Evolutionary conservation across 2,113 vertebrate species (phyloP), one percentile per base, ranked within the genome.

Genomic region (Pteronura brasiliensis): DNA sequence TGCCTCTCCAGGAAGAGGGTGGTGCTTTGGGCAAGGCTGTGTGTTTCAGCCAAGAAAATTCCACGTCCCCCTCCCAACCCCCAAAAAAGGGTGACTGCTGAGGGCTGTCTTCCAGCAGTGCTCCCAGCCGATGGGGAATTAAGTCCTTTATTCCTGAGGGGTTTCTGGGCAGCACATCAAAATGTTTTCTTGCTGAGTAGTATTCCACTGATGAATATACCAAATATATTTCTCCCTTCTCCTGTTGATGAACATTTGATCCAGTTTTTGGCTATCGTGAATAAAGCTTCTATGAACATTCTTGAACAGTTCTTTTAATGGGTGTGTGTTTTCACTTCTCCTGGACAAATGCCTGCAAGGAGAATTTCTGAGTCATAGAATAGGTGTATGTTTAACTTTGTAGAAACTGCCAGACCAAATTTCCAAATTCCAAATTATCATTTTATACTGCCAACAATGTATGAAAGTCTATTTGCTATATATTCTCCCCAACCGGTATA

Each of bases 351-450:
- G 94, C 74, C 93, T 88, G 4, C 69, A 95, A 88, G 21, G 69
- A 93, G 86, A 91, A 89, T 59, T 67, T 95, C 90, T 95, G 59
- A 86, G 67, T 95, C 87, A 92, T 83, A 61, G 83, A 39, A 27
- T 86, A 93, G 61, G 61, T 95, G 25, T 63, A 86, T 95, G 52
- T 95, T 95, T 95, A 95, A 95, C 72, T 29, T 93, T 89, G 82
- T 44, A 95, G 49, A 95, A 96, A 94, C 59, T 79, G 79, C 79
- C 72, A 97, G 72, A 71, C 77, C 44, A 83, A 94, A 80, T 88
- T 84, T 93, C 84, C 90, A 81, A 81, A 93, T 90, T 96, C 55
- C 39, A 86, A 36, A 63, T 85, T 55, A 34, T 74, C 65, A n/a
- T 69, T 90, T 92, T 88, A 67, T 7, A 83, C 72, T 27, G 44